phyloP scores from a whole-genome alignment of 2,888 invertebrate species.

The Pammene fasciana region DNA sequence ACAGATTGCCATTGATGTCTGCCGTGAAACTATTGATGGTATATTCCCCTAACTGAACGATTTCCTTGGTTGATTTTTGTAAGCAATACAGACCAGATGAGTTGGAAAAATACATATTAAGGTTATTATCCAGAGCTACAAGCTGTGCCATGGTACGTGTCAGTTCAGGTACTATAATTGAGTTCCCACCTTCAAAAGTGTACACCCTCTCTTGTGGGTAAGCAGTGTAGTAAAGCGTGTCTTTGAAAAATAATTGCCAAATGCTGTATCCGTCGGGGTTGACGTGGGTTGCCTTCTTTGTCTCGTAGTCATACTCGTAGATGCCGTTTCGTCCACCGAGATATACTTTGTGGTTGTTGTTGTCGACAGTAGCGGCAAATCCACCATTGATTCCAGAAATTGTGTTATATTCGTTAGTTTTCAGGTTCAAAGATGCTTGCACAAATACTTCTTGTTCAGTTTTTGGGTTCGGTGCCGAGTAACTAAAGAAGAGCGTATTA shows the following conservation, averaged over 20 bases:
- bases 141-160: constrained; percentile 48
- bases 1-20: constrained; percentile 54
- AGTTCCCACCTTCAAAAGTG: constrained; percentile 47
- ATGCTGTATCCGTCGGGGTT: constrained; percentile 55
- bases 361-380: constrained; percentile 65
- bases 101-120: constrained; percentile 53
- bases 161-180: constrained; percentile 48
- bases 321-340: constrained; percentile 66
- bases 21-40: constrained; percentile 41
- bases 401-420: constrained; percentile 54
- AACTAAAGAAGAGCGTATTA: constrained; percentile 67
- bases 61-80: constrained; percentile 37
- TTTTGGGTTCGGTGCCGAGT: constrained; percentile 42
- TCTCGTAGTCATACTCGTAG: constrained; percentile 59
- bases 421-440: constrained; percentile 60
- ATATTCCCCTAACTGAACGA: constrained; percentile 44
- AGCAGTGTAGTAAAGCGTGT: constrained; percentile 63
- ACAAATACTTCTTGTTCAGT: constrained; percentile 49
- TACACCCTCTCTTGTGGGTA: constrained; percentile 55
- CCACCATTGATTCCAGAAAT: constrained; percentile 60
- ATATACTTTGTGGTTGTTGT: constrained; percentile 55
- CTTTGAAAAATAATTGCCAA: constrained; percentile 71
- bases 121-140: constrained; percentile 51
- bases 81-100: constrained; percentile 54
- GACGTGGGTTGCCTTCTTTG: constrained; percentile 53